Evolutionary conservation across 2,888 invertebrate genomes (phyloP), one percentile per base, ranked within the genome.

Genomic region (Thera obeliscata): DNA sequence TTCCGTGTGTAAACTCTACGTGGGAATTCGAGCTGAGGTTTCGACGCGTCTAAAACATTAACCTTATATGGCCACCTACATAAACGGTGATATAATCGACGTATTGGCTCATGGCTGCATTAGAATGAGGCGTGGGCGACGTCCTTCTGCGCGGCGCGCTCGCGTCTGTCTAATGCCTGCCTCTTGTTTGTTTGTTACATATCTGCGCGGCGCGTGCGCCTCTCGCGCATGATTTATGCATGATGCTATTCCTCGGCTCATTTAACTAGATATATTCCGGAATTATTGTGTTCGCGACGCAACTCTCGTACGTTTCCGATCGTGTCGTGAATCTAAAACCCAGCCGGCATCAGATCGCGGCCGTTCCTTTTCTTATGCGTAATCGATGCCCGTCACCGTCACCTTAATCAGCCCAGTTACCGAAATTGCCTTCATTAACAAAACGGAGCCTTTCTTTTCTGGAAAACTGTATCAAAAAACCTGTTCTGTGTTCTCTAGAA

Each of bases 61-160:
- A 89, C 91, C 91, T 92, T 91, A 91, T 92, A 92, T 86, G 91
- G 92, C 90, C 89, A 89, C 92, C 91, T 91, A 92, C 92, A 88
- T 88, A 85, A 86, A 82, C 86, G 89, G 88, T 91, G 91, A 91
- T 91, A 91, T 91, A 92, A 91, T 89, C 89, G 82, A 74, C 74
- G 83, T 85, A 85, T 87, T 87, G 87, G 86, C 83, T 88, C 87
- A 88, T 82, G 83, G 84, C 79, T 83, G 86, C 77, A 81, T 81
- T 81, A 77, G 77, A 78, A 77, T 76, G 75, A 77, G 69, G 87
- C 85, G 92, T 91, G 88, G 91, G 91, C 81, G 85, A 83, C 85
- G 91, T 90, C 90, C 90, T 91, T 90, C 89, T 84, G 81, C 81
- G 75, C 66, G 80, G 83, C 81, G 79, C 81, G 81, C 82, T 41